Evolutionary conservation across 2,888 invertebrate species (phyloP), one percentile per base, ranked within the genome.

Genomic region (Pollenia amentaria): DNA sequence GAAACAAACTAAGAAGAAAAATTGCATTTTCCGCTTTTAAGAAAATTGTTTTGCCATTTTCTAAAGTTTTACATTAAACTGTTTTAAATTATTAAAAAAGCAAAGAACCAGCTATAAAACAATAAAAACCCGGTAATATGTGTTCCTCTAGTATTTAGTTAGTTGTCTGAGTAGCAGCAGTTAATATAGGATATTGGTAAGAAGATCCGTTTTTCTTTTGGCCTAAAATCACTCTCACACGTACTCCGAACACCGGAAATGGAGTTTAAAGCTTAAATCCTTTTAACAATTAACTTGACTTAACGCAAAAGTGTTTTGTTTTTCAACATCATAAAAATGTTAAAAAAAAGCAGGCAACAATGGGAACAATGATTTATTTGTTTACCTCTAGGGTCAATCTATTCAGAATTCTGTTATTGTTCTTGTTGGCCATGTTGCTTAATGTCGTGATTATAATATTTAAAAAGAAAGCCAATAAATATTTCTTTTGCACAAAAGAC

Each of bases 281-380:
- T 84, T 84, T 84, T 77, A 77, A 69, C 80, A 81, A 84, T 87
- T 87, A 84, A 80, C 76, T 84, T 67, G 67, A 70, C 72, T 83
- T 72, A 80, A 87, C 73, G 76, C 72, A 87, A 76, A 55, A 55
- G 76, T 55, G 79, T 84, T 62, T 76, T 73, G 77, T 11, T 42
- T 72, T 65, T 60, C 51, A 48, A 64, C 53, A 16, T 42, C 78
- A 73, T 70, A 75, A 81, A 57, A 70, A 18, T 48, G 16, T 7
- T 16, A 7, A 1, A 9, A 48, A 64, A 6, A 64, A 14, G 14
- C 16, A 72, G 6, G n/a, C 11, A 21, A 2, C 0, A 40, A n/a
- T 38, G 3, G 3, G 40, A 78, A 53, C 16, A 44, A 62, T 44
- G 16, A 2, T 60, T 7, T 1, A n/a, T 51, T 29, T 29, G 0